These are phyloP conservation scores for Semicossyphus pulcher DNA, from an alignment of 2,113 vertebrate species.

Conservation along the genomic window DNA sequence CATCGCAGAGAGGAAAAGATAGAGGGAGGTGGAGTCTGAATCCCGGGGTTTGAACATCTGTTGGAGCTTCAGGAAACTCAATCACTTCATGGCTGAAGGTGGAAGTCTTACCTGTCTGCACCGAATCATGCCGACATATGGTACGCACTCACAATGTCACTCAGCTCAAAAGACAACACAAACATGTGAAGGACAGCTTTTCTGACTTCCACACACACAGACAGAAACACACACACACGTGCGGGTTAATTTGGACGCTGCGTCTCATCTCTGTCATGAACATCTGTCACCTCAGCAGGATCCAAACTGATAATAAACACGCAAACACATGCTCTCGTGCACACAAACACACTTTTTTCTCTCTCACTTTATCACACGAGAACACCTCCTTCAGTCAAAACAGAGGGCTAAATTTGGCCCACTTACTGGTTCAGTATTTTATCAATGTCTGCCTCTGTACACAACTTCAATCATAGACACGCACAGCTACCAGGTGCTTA, in stretches of 20 bases:
- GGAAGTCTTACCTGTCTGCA: slow-evolving; percentile 45
- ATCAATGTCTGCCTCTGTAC: slow-evolving; percentile 14
- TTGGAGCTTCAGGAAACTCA: slow-evolving; percentile 75
- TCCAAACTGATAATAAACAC: slow-evolving; percentile 62
- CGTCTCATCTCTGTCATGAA: slow-evolving; percentile 52
- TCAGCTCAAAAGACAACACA: slow-evolving; percentile 22
- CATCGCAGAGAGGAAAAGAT: slow-evolving; percentile 12
- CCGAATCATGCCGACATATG: slow-evolving; percentile 41
- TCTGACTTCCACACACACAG: slow-evolving; percentile 42
- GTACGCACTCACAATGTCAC: slow-evolving; percentile 9
- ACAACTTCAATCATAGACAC: slow-evolving; percentile 33
- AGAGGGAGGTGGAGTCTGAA: slow-evolving; percentile 26
- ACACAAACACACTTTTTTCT: slow-evolving; percentile 16
- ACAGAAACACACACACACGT: slow-evolving; percentile 30
- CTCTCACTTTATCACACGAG: slow-evolving; percentile 1
- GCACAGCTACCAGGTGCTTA: slow-evolving; percentile 8
- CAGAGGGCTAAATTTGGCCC: slow-evolving; percentile 30
- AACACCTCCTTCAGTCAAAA: slow-evolving; percentile 40
- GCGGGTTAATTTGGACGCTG: slow-evolving; percentile 71
- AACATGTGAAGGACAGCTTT: slow-evolving; percentile 60
- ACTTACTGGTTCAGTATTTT: slow-evolving; percentile 10
- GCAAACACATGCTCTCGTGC: slow-evolving; percentile 8
- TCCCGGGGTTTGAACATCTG: slow-evolving; percentile 73
- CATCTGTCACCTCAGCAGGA: slow-evolving; percentile 79
- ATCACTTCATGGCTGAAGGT: slow-evolving; percentile 71